These are phyloP conservation scores for Liasis olivaceus DNA, from an alignment of 2,797 vertebrate species.

Conservation along the genomic window DNA sequence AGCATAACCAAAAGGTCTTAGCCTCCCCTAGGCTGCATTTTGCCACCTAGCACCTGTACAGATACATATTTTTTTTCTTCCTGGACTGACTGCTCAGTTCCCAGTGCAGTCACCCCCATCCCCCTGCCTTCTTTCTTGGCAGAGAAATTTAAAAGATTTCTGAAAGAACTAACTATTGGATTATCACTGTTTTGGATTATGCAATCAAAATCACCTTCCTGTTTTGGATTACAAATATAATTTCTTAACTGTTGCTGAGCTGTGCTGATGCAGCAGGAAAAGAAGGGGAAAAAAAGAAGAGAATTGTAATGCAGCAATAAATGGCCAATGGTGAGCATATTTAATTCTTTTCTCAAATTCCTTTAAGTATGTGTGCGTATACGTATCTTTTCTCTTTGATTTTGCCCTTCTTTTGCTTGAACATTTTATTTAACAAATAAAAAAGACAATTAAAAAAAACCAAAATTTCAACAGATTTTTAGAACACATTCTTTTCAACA, in stretches of 20 bases:
- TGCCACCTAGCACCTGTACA: background rate
- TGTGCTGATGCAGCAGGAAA: background rate
- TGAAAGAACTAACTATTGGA: no score
- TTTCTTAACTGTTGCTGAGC: background rate
- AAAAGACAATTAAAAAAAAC: background rate
- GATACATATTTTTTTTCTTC: background rate
- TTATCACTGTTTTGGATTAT: no score
- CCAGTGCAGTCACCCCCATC: background rate
- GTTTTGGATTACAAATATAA: background rate
- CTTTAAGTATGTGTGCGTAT: background rate
- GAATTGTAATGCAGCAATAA: background rate
- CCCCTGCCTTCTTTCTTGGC: background rate
- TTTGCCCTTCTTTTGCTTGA: background rate
- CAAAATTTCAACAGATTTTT: background rate
- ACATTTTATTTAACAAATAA: background rate
- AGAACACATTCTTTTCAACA: background rate
- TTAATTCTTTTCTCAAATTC: background rate
- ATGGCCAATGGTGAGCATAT: background rate
- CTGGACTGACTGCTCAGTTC: background rate
- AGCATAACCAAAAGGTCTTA: background rate
- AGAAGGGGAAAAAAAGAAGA: background rate
- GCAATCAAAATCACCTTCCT: background rate
- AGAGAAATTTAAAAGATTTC: background rate
- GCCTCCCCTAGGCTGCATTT: background rate
- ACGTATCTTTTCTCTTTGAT: background rate